Evolutionary conservation across 2,113 vertebrate species (phyloP), one percentile per base, ranked within the genome.

Genomic region (Sterrhoptilus dennistouni): DNA sequence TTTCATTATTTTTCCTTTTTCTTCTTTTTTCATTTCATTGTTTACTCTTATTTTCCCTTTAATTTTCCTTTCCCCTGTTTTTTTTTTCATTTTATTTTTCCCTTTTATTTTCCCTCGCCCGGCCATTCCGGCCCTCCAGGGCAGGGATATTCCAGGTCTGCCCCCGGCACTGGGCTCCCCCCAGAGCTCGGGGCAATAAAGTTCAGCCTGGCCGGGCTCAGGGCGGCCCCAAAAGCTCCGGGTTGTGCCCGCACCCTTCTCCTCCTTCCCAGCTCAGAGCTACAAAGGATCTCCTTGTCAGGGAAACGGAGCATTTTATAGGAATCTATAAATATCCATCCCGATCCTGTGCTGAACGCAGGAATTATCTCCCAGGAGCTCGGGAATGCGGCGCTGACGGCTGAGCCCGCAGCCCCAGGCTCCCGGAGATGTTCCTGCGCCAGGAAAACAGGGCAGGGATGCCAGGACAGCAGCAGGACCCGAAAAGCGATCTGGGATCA

Each of bases 301-400:
- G 47, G 23, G 44, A 75, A 65, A 69, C 0, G 33, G 10, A 29
- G 86, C 19, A 0, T 53, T 63, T 50, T 9, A 35, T 1, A 72
- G 78, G 44, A 38, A 79, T 24, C 38, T 6, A 47, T 35, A 68
- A 40, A 79, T 36, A 57, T 1, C 28, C 28, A 6, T 3, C 24
- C 9, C 29, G 52, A 38, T 8, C 56, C 77, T 7, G 84, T 0
- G 22, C 60, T 1, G 74, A 57, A 17, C 1, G 20, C 0, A 3
- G 31, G 28, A 28, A 8, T 38, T n/a, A 59, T 5, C 60, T 36
- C 24, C 60, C 1, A 12, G 87, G 87, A 75, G 45, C 27, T 19
- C 2, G 68, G 44, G 77, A 85, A 78, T 7, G 64, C 45, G 53
- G 36, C 1, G 72, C 72, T 1, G 28, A 19, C 0, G 12, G 56